A percentile compares a stretch with the other conserved stretches of the same genome.
Evolutionary conservation across 2,113 vertebrate species (phyloP).

Genomic region (Mellivora capensis): DNA sequence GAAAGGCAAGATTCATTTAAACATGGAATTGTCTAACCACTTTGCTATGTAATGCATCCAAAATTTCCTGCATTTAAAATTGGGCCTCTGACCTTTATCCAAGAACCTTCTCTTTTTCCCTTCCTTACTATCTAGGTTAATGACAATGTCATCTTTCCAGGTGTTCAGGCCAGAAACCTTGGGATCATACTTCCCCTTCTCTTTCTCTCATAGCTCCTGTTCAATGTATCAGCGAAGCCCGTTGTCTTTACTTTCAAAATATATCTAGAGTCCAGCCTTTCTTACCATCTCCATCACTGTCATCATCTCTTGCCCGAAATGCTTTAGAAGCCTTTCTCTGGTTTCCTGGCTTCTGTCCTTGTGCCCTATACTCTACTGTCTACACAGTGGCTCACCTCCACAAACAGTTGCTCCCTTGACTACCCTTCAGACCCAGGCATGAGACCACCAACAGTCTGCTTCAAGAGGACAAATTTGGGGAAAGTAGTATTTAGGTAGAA

Average conservation of each 20-base stretch:
- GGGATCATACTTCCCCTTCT: background rate
- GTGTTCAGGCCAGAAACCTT: background rate
- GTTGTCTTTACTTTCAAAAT: background rate
- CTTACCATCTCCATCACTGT: background rate
- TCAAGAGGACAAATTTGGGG: background rate
- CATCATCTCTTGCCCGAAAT: background rate
- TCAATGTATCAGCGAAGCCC: background rate
- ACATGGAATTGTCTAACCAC: background rate
- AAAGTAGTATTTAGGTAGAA: background rate
- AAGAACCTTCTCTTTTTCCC: background rate
- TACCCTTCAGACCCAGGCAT: background rate
- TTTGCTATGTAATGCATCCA: background rate
- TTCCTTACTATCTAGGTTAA: background rate
- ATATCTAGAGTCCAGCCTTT: background rate
- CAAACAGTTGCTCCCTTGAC: background rate
- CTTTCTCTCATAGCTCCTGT: background rate
- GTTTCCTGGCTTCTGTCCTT: background rate
- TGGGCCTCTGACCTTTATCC: background rate
- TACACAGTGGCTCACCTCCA: background rate
- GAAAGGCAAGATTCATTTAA: background rate
- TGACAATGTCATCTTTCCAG: background rate
- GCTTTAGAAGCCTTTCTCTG: background rate
- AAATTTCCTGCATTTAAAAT: background rate
- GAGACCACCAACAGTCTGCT: background rate
- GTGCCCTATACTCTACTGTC: background rate